A percentile compares a stretch with the other conserved stretches of the same genome.
Evolutionary conservation across 2,888 invertebrate species (phyloP).

Genomic region (Choreutis nemorana): DNA sequence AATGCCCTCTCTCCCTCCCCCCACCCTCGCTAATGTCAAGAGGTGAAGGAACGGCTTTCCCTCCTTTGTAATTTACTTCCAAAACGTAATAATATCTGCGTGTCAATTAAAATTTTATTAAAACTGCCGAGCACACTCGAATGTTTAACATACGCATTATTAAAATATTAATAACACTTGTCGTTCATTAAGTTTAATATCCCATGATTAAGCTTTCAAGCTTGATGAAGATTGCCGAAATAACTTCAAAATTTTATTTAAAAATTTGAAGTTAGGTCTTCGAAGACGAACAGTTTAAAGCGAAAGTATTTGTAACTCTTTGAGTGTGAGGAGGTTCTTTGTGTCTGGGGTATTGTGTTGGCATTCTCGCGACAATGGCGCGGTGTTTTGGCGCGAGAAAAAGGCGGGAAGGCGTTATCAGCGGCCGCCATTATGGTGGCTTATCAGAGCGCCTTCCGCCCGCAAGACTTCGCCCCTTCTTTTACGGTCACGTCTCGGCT

Average conservation of each 20-base stretch:
- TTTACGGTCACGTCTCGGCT: conserved; percentile 57
- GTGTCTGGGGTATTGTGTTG: conserved; percentile 40
- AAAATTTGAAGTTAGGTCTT: no score
- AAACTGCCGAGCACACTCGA: conserved; percentile 38
- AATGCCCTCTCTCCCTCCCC: conserved; percentile 49
- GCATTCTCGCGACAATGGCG: conserved; percentile 52
- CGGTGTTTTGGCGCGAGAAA: conserved; percentile 58
- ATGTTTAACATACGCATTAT: conserved; percentile 40
- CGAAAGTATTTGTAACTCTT: conserved; percentile 32
- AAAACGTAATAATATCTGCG: conserved; percentile 59
- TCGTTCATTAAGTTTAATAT: no score
- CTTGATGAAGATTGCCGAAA: no score
- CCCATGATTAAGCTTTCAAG: no score
- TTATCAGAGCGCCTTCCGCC: conserved; percentile 56
- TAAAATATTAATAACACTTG: conserved; percentile 49
- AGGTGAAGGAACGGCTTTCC: conserved; percentile 41
- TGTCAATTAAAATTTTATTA: conserved; percentile 64
- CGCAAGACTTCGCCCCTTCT: conserved; percentile 54
- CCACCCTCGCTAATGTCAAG: conserved; percentile 49
- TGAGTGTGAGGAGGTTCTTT: conserved; percentile 28
- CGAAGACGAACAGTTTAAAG: not conserved
- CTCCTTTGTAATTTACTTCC: conserved; percentile 55
- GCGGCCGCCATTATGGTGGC: conserved; percentile 59
- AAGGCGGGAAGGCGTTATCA: conserved; percentile 64
- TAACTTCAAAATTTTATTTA: no score